Percentiles rank a stretch among this genome's conserved stretches.
phyloP scores from a whole-genome alignment of 1,140 invertebrate species.

The Bombus balteatus region DNA sequence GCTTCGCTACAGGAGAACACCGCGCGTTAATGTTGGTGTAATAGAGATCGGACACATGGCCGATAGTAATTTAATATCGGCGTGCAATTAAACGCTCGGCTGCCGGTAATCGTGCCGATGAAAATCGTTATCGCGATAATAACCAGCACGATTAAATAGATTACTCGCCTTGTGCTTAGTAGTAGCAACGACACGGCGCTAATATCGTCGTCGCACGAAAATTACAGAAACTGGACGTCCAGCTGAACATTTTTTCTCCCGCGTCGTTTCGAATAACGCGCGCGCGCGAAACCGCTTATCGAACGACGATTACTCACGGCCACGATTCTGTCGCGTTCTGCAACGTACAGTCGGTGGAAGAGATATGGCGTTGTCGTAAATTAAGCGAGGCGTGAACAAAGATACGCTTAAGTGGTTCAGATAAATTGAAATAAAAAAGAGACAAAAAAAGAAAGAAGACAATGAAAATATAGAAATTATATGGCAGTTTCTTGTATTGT shows the following conservation, averaged over 20 bases:
- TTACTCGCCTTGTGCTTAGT: not conserved
- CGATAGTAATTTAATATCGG: slow-evolving; percentile 52
- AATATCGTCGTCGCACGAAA: not conserved
- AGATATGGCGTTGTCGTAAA: slow-evolving; percentile 26
- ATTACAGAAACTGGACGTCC: slow-evolving; percentile 8
- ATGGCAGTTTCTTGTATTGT: not conserved
- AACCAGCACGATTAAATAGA: slow-evolving; percentile 26
- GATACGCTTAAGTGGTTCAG: slow-evolving; percentile 2
- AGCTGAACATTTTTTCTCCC: not conserved
- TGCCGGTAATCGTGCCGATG: slow-evolving; percentile 27
- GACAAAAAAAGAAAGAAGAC: not conserved
- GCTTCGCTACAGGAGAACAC: not conserved
- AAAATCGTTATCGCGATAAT: slow-evolving; percentile 47
- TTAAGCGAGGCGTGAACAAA: slow-evolving; percentile 19
- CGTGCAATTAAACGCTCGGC: slow-evolving; percentile 42
- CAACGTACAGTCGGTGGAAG: slow-evolving; percentile 13
- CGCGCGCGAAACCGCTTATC: not conserved
- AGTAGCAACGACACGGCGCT: not conserved
- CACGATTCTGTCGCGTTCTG: not conserved
- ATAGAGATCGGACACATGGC: slow-evolving; percentile 41
- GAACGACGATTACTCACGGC: slow-evolving; percentile 30
- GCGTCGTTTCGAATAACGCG: not conserved
- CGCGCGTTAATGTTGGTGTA: slow-evolving; percentile 36
- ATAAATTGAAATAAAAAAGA: not conserved
- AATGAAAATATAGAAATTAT: not conserved